phyloP scores from a whole-genome alignment of 2,797 vertebrate species.

The Carcharodon carcharias region DNA sequence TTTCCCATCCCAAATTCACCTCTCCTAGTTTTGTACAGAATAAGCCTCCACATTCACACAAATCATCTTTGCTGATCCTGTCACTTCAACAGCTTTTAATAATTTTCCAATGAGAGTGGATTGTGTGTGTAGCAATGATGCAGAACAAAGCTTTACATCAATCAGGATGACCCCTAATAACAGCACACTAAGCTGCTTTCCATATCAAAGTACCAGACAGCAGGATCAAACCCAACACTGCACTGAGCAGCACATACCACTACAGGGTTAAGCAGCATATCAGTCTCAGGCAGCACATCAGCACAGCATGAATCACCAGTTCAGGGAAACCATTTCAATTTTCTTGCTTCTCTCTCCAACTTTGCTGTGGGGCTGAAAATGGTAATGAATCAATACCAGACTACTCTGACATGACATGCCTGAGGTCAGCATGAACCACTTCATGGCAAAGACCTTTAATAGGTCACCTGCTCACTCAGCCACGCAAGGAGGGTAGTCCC shows the following conservation, averaged over 20 bases:
- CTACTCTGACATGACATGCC: background rate
- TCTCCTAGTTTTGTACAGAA: background rate
- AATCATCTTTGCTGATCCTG: background rate
- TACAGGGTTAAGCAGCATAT: background rate
- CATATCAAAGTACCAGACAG: background rate
- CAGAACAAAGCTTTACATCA: background rate
- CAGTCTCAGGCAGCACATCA: background rate
- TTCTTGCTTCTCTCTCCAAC: background rate
- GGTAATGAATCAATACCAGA: background rate
- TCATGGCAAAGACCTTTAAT: too few relatives aligned
- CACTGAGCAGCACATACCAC: background rate
- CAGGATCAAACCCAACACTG: background rate
- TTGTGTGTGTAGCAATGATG: background rate
- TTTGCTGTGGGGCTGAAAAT: background rate
- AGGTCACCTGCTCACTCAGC: background rate
- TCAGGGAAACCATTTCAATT: background rate
- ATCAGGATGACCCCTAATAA: background rate
- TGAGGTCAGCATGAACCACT: background rate
- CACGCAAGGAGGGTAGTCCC: background rate
- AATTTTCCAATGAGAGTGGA: background rate
- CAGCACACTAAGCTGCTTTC: background rate
- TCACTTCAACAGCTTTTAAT: background rate
- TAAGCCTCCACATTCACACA: background rate
- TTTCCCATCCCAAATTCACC: background rate
- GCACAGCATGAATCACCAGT: background rate